phyloP scores from a whole-genome alignment of 2,797 vertebrate genomes.

The Antennarius maculatus region DNA sequence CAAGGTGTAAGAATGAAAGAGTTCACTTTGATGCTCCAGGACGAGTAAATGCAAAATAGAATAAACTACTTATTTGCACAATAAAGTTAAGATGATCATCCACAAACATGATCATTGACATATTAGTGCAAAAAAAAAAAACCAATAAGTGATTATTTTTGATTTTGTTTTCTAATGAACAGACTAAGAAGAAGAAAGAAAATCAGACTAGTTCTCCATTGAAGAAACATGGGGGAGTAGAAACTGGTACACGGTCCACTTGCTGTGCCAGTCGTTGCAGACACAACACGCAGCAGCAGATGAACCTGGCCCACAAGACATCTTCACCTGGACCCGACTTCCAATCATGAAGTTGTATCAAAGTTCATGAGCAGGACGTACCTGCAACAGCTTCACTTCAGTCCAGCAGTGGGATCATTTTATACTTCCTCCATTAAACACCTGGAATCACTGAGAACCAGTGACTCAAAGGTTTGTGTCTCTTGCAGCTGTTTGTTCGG shows the following conservation, averaged over 20 bases:
- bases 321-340: slow-evolving; percentile 37
- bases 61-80: slow-evolving; percentile 17
- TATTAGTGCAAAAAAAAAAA: slow-evolving; percentile 31
- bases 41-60: slow-evolving; percentile 1
- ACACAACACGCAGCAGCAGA: slow-evolving; percentile 15
- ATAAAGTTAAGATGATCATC: slow-evolving; percentile 23
- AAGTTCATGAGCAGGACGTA: slow-evolving; percentile 37
- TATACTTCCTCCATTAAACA: slow-evolving; percentile 14
- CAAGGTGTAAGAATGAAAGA: background rate
- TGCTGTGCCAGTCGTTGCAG: slow-evolving; percentile 28
- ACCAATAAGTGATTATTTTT: background rate
- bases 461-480: slow-evolving; percentile 6
- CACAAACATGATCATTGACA: slow-evolving; percentile 14
- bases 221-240: background rate
- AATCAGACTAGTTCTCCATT: slow-evolving; percentile 1
- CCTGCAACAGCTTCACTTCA: slow-evolving; percentile 51
- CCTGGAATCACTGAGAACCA: slow-evolving; percentile 25
- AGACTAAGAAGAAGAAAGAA: slow-evolving; percentile 2
- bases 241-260: background rate
- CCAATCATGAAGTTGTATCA: slow-evolving; percentile 26
- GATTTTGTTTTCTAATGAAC: slow-evolving; percentile 29
- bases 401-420: slow-evolving; percentile 28
- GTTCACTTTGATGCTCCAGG: background rate
- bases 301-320: background rate
- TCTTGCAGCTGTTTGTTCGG: slow-evolving; percentile 2